phyloP scores from a whole-genome alignment of 2,888 invertebrate genomes.

The Tortricodes alternella region DNA sequence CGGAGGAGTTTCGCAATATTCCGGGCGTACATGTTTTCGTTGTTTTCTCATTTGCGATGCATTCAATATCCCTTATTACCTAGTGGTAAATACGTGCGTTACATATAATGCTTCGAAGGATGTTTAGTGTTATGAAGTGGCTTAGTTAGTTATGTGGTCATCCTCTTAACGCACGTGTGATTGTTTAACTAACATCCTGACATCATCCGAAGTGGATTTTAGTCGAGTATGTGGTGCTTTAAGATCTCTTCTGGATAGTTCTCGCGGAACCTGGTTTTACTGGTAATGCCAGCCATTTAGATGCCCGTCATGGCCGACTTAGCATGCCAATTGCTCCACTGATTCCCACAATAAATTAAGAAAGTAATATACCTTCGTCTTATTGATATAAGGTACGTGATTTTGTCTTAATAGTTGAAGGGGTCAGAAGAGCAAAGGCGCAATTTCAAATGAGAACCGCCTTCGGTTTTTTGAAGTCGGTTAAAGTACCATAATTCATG shows the following conservation, averaged over 20 bases:
- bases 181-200: constrained; percentile 28
- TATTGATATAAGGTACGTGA: too few relatives aligned
- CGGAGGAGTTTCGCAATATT: background rate
- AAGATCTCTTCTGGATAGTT: constrained; percentile 15
- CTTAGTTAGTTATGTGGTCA: constrained; percentile 20
- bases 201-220: constrained; percentile 10
- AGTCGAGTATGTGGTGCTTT: background rate
- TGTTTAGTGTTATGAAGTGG: constrained; percentile 17
- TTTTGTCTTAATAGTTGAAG: background rate
- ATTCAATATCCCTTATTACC: background rate
- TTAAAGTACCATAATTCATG: too few relatives aligned
- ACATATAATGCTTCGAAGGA: background rate
- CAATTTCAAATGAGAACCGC: too few relatives aligned
- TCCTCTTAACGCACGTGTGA: constrained; percentile 13
- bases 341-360: constrained; percentile 50
- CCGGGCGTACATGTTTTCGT: background rate
- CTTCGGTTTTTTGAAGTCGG: too few relatives aligned
- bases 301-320: constrained; percentile 51
- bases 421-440: too few relatives aligned
- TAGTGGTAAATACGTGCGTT: too few relatives aligned
- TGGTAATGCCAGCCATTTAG: constrained; percentile 49
- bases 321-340: constrained; percentile 51
- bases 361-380: constrained; percentile 53
- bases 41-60: background rate
- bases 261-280: constrained; percentile 46